Evolutionary conservation across 2,113 vertebrate genomes (phyloP), one percentile per base, ranked within the genome.

Genomic region (Phylloscopus whistleri): DNA sequence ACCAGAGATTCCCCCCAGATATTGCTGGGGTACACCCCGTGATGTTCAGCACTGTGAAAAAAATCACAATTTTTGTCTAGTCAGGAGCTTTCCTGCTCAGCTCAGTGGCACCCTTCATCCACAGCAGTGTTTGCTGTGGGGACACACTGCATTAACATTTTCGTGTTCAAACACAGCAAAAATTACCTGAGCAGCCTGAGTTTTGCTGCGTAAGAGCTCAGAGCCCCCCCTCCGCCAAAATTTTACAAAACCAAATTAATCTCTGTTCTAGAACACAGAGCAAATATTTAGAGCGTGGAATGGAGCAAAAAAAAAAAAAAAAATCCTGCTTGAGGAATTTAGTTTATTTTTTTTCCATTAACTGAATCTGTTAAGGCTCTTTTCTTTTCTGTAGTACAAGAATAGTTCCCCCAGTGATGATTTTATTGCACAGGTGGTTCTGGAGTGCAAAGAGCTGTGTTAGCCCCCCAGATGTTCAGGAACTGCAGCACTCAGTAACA

Each of bases 221-320:
- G 64, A 39, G 13, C 76, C 2, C 20, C 3, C 1, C 2, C 3
- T 6, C 0, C 16, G 5, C 26, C 8, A 11, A 30, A 4, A 62
- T 5, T 14, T 27, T 9, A 13, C 2, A 3, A 16, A 35, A 56
- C 26, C 9, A 26, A 16, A 11, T 27, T 21, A 19, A 30, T 12
- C 3, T 44, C 4, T 82, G 16, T 9, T 37, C 3, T 76, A 35
- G 24, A 62, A 69, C 0, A 2, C 51, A 92, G 43, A 68, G 21
- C 35, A 94, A 86, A 60, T 66, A 37, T 67, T 70, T 60, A 28
- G 44, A 49, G 6, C 0, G 0, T 21, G n/a, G 78, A n/a, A 59
- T 0, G 2, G 22, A 59, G 13, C 1, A 21, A 67, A 49, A 1
- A 1, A 7, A 3, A 49, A 1, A 1, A 7, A 3, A 1, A 1